Evolutionary conservation across 2,888 invertebrate genomes (phyloP), one percentile per base, ranked within the genome.

Genomic region (Tridacna gigas): DNA sequence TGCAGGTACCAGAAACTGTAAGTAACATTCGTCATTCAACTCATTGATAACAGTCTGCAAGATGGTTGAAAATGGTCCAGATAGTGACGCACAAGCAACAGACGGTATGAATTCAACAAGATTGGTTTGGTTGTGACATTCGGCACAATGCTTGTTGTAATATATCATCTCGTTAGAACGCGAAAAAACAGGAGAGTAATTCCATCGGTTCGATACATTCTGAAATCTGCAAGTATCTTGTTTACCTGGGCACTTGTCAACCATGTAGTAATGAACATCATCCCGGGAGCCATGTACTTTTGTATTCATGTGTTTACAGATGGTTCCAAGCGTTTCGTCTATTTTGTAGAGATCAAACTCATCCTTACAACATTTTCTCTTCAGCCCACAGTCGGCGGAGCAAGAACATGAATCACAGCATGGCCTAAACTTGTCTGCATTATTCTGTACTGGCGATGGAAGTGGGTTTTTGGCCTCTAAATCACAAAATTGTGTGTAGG

Each of bases 401-500:
- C 65, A 65, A 13, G 65, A 65, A 28, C 65, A 65, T 11, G 65
- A 28, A 9, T 20, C 26, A 26, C 65, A 65, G 15, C 65, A 65
- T 26, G 65, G 65, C 28, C 28, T 26, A 9, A 13, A 9, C 25
- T 25, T 65, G 9, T 56, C 56, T 56, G n/a, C 18, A 18, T 18
- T 20, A 28, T 28, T 5, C 25, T 11, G 12, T 22, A 1, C 11
- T 26, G 0, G 11, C 15, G 65, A 15, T 28, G 65, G 65, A 28
- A 65, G 7, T 22, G 65, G 65, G 13, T 65, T 26, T 20, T 4
- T 28, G 20, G 20, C 11, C 28, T 65, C 26, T 63, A 13, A 3
- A 28, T 65, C 65, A 65, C 65, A 65, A 28, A 65, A 65, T 15
- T 65, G 25, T 65, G 65, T 26, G 26, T 65, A 28, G 22, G 65